A percentile compares a stretch with the other conserved stretches of the same genome.
Conservation (phyloP, 2,113 vertebrate species). For the Salminus brasiliensis region DNA sequence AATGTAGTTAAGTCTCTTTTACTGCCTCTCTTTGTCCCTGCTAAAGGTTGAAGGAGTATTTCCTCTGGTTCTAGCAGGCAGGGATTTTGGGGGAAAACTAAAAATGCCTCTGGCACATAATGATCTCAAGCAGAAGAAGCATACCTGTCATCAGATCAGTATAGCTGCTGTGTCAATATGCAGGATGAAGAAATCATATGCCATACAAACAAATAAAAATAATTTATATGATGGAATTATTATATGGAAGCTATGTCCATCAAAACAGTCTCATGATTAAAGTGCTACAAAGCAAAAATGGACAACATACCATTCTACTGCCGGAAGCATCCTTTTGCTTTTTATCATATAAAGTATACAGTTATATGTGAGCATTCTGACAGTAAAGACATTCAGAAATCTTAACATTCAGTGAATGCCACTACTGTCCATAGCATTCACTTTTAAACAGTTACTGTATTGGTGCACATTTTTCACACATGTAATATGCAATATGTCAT, state of each 20-base stretch:
- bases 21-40: too few relatives aligned
- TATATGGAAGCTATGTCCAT: too few relatives aligned
- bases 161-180: background rate
- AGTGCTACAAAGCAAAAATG: background rate
- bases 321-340: background rate
- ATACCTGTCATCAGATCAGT: too few relatives aligned
- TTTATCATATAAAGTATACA: too few relatives aligned
- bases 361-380: too few relatives aligned
- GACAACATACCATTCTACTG: background rate
- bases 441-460: background rate
- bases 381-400: background rate
- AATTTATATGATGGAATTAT: background rate
- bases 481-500: background rate
- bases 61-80: too few relatives aligned
- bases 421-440: background rate
- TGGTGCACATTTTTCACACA: background rate
- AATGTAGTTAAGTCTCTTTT: too few relatives aligned
- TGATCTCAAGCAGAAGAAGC: too few relatives aligned
- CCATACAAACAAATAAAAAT: background rate
- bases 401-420: background rate
- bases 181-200: background rate
- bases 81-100: too few relatives aligned
- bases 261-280: background rate
- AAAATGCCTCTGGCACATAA: too few relatives aligned
- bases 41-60: too few relatives aligned